Base-by-base conservation (phyloP, 2,113 vertebrate genomes). In the Ahaetulla prasina region DNA sequence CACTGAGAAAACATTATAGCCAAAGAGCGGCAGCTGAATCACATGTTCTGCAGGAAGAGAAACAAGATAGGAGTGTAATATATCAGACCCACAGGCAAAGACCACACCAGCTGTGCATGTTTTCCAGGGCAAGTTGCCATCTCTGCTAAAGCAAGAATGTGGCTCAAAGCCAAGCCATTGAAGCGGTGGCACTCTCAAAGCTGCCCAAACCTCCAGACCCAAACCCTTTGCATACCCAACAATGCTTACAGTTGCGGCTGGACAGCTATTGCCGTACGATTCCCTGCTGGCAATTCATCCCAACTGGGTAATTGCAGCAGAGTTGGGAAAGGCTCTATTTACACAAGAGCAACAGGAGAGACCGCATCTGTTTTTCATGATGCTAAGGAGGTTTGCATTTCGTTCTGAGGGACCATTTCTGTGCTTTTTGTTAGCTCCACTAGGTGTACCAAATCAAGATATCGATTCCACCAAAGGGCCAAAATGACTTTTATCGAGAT, bases 1-100 rank as follows among this genome's bases (percentile, higher is more conserved):
- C n/a, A 97, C 97, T 0, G 91, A 0, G 87, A 98, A 99, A 18
- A 94, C 89, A 2, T 94, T 98, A 89, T 98, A 98, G 91, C 98
- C 98, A 87, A 99, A 99, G 94, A 98, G 96, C 14, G 98, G 98
- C 92, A 98, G 91, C 57, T 92, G 92, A 39, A 96, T 96, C 39
- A 97, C 8, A 0, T 95, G 87, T 91, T 98, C 99, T 99, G 96
- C 16, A 85, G 94, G 18, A 20, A 87, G 88, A 89, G 50, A 93
- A 11, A 68, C 12, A 5, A 74, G 55, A 23, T 1, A 30, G 54
- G 43, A 8, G 23, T 87, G 23, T 43, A 43, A 57, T 45, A 57
- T 45, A 39, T 80, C 22, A 84, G 45, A 7, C 3, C 18, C 43
- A 8, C 18, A 25, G 39, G 52, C 16, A 49, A 87, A 50, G 25